Evolutionary conservation across 1,140 invertebrate species (phyloP).

Genomic region (Cyclargus thomasi): DNA sequence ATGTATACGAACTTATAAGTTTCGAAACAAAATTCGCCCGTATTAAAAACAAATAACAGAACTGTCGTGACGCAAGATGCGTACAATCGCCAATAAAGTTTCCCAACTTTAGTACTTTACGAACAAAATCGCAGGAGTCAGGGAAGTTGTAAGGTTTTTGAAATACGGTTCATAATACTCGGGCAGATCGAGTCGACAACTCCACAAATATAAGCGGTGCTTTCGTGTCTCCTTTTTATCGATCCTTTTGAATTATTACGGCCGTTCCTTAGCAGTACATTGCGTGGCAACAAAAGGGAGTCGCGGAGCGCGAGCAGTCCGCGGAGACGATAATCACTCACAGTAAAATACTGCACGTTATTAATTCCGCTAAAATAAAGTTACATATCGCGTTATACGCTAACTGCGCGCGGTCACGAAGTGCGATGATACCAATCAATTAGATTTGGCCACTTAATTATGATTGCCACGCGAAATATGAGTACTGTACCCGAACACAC

Average conservation of each 20-base stretch:
- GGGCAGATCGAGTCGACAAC: conserved; percentile 1
- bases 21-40: neutral
- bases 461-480: conserved; percentile 3
- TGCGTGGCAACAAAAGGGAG: conserved; percentile 32
- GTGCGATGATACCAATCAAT: conserved; percentile 10
- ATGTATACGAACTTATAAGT: no score
- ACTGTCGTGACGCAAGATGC: conserved; percentile 22
- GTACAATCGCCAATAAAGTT: conserved; percentile 36
- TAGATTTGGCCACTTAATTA: conserved; percentile 13
- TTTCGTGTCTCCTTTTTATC: conserved; percentile 39
- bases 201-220: conserved; percentile 32
- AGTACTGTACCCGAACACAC: neutral
- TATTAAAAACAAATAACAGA: conserved; percentile 13
- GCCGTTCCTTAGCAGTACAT: conserved; percentile 23
- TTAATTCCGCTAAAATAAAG: conserved; percentile 9
- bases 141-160: conserved; percentile 17
- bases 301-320: conserved; percentile 6
- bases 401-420: conserved; percentile 6
- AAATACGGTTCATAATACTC: conserved; percentile 16
- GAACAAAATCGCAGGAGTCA: neutral
- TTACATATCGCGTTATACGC: conserved; percentile 19
- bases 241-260: conserved; percentile 35
- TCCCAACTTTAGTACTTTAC: conserved; percentile 21
- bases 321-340: conserved; percentile 12
- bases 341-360: conserved; percentile 2